phyloP scores from a whole-genome alignment of 2,888 invertebrate genomes.

The Cataglyphis rosenhaueri region DNA sequence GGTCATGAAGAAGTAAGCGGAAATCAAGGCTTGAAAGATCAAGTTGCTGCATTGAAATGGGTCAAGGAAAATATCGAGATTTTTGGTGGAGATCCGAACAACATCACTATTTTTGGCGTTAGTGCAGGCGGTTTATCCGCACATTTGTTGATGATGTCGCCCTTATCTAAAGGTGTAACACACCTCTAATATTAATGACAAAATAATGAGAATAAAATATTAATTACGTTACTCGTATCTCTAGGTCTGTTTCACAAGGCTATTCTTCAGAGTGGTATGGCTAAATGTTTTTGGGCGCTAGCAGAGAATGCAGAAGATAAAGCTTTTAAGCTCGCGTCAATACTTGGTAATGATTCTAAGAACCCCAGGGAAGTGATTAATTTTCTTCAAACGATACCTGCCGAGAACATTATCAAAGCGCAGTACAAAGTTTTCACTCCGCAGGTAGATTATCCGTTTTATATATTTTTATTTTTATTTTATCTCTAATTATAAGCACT shows the following conservation, averaged over 20 bases:
- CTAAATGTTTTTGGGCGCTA: slow-evolving; percentile 65
- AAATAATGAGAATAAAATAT: not conserved
- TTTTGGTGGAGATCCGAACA: slow-evolving; percentile 79
- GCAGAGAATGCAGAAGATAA: slow-evolving; percentile 45
- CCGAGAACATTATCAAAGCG: slow-evolving; percentile 78
- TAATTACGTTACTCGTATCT: slow-evolving; percentile 14
- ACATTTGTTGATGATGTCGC: slow-evolving; percentile 74
- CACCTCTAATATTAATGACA: not conserved
- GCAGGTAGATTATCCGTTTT: slow-evolving; percentile 51
- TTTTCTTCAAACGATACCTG: slow-evolving; percentile 72
- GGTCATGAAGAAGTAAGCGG: slow-evolving; percentile 76
- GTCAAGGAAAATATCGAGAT: slow-evolving; percentile 76
- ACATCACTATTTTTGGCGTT: slow-evolving; percentile 78
- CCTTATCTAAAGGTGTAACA: slow-evolving; percentile 72
- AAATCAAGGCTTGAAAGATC: slow-evolving; percentile 80
- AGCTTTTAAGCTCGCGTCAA: slow-evolving; percentile 65
- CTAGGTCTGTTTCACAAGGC: slow-evolving; percentile 79
- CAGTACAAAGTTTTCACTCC: slow-evolving; percentile 70
- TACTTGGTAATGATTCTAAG: slow-evolving; percentile 69
- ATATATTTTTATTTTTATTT: not conserved
- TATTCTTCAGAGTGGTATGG: slow-evolving; percentile 77
- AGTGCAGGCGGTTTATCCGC: slow-evolving; percentile 74
- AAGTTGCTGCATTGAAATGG: slow-evolving; percentile 78
- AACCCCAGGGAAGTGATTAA: slow-evolving; percentile 71
- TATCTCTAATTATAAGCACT: not conserved